Percentiles rank a stretch among this genome's conserved stretches.
phyloP scores from a whole-genome alignment of 2,113 vertebrate genomes.

The Vulpes vulpes region DNA sequence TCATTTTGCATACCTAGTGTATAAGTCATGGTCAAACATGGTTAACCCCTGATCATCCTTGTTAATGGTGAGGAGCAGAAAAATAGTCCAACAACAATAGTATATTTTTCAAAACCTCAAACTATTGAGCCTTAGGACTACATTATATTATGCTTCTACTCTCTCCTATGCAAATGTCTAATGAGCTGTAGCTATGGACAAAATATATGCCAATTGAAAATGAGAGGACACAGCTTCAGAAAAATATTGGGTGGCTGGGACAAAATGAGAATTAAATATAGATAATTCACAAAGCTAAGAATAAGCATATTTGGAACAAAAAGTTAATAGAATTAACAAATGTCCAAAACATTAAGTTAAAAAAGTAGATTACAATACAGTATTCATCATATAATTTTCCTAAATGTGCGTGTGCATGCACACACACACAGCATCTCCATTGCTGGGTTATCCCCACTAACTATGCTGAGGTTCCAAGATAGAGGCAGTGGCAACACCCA shows the following conservation, averaged over 20 bases:
- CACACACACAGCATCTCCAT: not conserved
- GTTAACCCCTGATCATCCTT: constrained; percentile 51
- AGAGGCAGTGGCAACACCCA: not conserved
- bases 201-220: constrained; percentile 7
- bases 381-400: not conserved
- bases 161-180: not conserved
- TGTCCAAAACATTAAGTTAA: not conserved
- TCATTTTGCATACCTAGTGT: constrained; percentile 26
- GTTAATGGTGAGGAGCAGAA: not conserved
- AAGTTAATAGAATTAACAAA: constrained; percentile 5
- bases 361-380: not conserved
- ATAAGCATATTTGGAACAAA: not conserved
- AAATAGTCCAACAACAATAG: not conserved
- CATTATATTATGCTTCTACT: constrained; percentile 12
- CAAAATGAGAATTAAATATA: constrained; percentile 34
- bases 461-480: not conserved
- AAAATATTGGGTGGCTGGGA: not conserved
- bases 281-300: not conserved
- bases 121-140: not conserved
- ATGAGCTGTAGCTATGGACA: not conserved
- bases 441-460: not conserved
- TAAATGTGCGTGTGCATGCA: not conserved
- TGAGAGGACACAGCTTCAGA: not conserved
- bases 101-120: constrained; percentile 24
- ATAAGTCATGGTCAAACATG: constrained; percentile 46